Evolutionary conservation across 2,888 invertebrate species (phyloP), one percentile per base, ranked within the genome.

Genomic region (Epinotia demarniana): DNA sequence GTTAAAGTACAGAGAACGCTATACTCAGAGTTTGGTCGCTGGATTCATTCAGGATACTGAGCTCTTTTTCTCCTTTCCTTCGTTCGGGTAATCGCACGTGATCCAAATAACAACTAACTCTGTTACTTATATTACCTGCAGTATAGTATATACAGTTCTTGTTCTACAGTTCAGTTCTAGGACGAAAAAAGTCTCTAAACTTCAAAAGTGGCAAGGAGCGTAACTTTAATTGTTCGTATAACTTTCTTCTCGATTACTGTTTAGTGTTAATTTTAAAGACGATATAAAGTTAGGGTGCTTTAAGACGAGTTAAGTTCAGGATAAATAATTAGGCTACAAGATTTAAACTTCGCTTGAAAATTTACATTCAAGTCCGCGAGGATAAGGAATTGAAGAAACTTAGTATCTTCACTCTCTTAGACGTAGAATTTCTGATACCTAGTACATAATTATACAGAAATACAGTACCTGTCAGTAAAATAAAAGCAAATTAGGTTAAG

Each of bases 291-390:
- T 67, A 16, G 23, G 39, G 43, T 55, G 53, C 18, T 71, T 61
- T 61, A 19, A 71, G 46, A 19, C 27, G 55, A 43, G 39, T 63
- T 11, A 55, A 72, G 63, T 72, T 63, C 18, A 16, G 55, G 63
- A 19, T 63, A 72, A 72, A 55, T 72, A 72, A 63, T 72, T 63
- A 72, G 43, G 39, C 63, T 43, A 43, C 71, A 72, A 57, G 27
- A 66, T 23, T n/a, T 23, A 62, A 62, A 19, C 49, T 61, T 13
- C 53, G 55, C 39, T 63, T 55, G 55, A 9, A 63, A 19, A 72
- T 72, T 61, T n/a, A n/a, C 53, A 53, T 53, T 27, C 33, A 16
- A 18, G 53, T 11, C 53, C 13, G 16, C 11, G 19, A 57, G n/a
- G 49, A 49, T 70, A 70, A 70, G 46, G 4, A 19, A 19, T 61